Conservation (phyloP, 2,888 invertebrate species). For the Caenorhabditis virilis region DNA sequence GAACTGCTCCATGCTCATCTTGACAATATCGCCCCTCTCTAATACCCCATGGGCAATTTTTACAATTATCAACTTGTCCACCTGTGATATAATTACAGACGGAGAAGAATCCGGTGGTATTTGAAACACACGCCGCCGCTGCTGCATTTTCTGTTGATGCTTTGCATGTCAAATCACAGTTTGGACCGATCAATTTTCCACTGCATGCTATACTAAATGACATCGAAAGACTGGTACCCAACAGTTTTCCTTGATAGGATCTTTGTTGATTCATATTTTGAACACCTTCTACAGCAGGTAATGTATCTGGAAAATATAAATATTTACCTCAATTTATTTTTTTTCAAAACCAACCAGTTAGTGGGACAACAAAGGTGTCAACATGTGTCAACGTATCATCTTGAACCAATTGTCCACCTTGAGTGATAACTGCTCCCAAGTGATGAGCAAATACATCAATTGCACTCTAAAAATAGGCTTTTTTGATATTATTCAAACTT, state of each 20-base stretch:
- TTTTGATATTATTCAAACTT: background rate
- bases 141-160: conserved; percentile 46
- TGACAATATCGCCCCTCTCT: conserved; percentile 56
- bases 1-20: conserved; percentile 50
- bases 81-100: conserved; percentile 49
- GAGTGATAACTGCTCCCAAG: conserved; percentile 50
- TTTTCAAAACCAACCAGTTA: conserved; percentile 6
- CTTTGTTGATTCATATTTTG: conserved; percentile 46
- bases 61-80: conserved; percentile 58
- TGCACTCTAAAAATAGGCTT: conserved; percentile 44
- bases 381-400: conserved; percentile 50
- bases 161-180: conserved; percentile 59
- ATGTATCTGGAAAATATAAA: background rate
- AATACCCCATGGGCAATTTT: conserved; percentile 65
- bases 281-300: conserved; percentile 34
- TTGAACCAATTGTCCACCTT: conserved; percentile 24
- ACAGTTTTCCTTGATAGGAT: conserved; percentile 48
- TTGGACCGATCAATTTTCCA: conserved; percentile 56
- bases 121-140: conserved; percentile 47
- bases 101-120: conserved; percentile 57
- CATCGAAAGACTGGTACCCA: conserved; percentile 54
- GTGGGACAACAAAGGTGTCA: conserved; percentile 53
- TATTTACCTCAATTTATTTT: background rate
- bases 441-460: conserved; percentile 59
- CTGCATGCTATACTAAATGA: conserved; percentile 59